phyloP scores from a whole-genome alignment of 2,797 vertebrate genomes.

The Eremophila alpestris region DNA sequence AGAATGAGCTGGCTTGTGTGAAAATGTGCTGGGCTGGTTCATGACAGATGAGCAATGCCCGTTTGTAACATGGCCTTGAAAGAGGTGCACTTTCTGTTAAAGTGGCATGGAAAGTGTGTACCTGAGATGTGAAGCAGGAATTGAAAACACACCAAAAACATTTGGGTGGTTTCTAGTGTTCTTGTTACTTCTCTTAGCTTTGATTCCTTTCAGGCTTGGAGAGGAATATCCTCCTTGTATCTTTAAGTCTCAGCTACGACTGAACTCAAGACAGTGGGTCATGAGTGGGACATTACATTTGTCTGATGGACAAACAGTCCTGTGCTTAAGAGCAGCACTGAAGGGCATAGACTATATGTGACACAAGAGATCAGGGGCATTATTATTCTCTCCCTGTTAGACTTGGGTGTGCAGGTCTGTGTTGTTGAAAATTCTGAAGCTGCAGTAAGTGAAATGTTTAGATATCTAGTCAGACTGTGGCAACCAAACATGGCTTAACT shows the following conservation, averaged over 20 bases:
- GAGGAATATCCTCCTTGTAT: not conserved
- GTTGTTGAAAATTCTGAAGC: not conserved
- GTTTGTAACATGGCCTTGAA: not conserved
- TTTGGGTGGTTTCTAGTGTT: not conserved
- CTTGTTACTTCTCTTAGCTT: not conserved
- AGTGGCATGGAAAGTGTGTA: not conserved
- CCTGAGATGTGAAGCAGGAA: not conserved
- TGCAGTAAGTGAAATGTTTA: not conserved
- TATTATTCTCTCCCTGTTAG: not conserved
- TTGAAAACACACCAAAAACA: not conserved
- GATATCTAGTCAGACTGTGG: not conserved
- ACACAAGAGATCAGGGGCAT: not conserved
- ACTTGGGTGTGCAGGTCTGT: not conserved
- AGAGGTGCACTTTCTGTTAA: not conserved
- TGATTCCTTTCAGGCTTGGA: not conserved
- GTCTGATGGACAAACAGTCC: not conserved
- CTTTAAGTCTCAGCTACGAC: fast-evolving
- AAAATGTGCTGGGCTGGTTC: not conserved
- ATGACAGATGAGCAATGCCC: not conserved
- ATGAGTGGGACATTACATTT: not conserved
- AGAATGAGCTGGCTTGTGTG: not conserved
- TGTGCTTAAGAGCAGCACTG: not conserved
- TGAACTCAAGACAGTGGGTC: not conserved
- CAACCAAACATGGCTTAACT: not conserved
- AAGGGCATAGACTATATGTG: not conserved